Percentiles rank a stretch among this genome's conserved stretches.
Evolutionary conservation across 2,797 vertebrate genomes (phyloP).

Genomic region (Scarus forsteni): DNA sequence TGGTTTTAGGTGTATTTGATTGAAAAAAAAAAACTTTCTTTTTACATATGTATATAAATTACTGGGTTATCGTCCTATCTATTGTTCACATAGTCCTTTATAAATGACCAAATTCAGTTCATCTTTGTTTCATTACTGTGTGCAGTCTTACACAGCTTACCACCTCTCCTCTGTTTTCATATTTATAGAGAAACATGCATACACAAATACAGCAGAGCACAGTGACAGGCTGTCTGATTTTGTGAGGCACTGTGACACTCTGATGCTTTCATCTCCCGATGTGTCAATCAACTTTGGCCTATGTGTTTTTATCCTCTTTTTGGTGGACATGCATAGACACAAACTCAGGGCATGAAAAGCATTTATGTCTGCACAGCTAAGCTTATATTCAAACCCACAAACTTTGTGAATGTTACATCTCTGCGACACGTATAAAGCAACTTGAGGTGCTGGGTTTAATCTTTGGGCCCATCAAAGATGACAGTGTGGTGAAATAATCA

Average conservation of each 20-base stretch:
- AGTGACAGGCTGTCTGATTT: constrained; percentile 40
- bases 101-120: neutral
- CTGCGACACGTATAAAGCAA: constrained; percentile 43
- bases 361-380: constrained; percentile 57
- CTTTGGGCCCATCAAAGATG: constrained; percentile 58
- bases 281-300: constrained; percentile 61
- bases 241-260: constrained; percentile 10
- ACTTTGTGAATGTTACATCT: constrained; percentile 46
- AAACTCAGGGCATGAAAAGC: constrained; percentile 24
- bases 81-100: neutral
- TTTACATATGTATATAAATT: too few relatives aligned
- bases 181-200: constrained; percentile 41
- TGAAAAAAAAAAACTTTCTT: too few relatives aligned
- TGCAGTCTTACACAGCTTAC: constrained; percentile 19
- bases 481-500: constrained; percentile 60
- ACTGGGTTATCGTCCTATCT: too few relatives aligned
- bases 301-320: constrained; percentile 16
- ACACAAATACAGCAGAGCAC: constrained; percentile 33
- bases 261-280: constrained; percentile 65
- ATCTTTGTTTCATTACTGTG: neutral
- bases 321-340: constrained; percentile 38
- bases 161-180: constrained; percentile 64
- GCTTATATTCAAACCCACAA: constrained; percentile 37
- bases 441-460: constrained; percentile 56
- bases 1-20: too few relatives aligned